Evolutionary conservation across 1,140 invertebrate species (phyloP), one percentile per base, ranked within the genome.

Genomic region (Microplitis demolitor): DNA sequence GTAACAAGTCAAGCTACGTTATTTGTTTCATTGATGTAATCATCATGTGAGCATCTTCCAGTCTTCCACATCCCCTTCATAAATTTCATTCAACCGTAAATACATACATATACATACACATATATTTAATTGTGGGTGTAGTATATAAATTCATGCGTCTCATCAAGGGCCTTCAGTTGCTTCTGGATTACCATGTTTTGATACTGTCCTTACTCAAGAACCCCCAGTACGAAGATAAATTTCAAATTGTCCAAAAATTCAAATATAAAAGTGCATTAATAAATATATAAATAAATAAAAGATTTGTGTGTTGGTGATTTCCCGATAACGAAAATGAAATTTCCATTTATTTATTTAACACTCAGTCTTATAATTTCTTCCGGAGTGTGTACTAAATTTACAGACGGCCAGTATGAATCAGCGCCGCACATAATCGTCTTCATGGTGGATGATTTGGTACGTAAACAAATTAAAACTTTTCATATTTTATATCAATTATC

Each of bases 371-470:
- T 74, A 24, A 2, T 74, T 14, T 66, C 63, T 0, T 39, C 70
- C 3, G 69, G 69, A 72, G 68, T 69, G 37, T 71, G 66, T 50
- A 9, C 58, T 0, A 50, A 33, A 31, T 16, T 24, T 33, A 54
- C 62, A 0, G 62, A 73, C 34, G 75, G 78, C 9, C 76, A 84
- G 13, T 85, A 85, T 56, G 77, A 83, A 68, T 71, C 76, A 31
- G 84, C 76, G 71, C 89, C 89, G 3, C 87, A 91, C 71, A 89
- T 91, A 56, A 84, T 91, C 6, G 87, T 91, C 71, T 88, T 91
- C 34, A 86, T 91, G 86, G 90, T 88, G 0, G 90, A 91, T 78
- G 90, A 91, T 83, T 84, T 91, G 88, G 90, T 91, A 83, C 82
- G 87, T 67, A 24, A 24, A 24, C 24, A 24, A 24, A 24, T 24